Evolutionary conservation across 2,888 invertebrate species (phyloP).

Genomic region (Tenthredo notha): DNA sequence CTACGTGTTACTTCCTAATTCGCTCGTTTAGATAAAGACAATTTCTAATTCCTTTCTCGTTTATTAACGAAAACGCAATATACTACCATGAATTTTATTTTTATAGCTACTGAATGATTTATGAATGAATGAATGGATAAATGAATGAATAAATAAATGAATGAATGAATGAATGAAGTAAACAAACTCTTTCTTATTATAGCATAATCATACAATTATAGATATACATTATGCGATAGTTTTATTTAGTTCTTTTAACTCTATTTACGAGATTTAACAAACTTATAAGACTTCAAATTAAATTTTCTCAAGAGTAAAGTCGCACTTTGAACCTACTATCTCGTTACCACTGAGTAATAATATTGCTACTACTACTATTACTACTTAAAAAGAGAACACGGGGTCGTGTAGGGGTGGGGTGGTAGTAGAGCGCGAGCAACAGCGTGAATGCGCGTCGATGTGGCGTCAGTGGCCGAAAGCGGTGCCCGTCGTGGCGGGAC

Average conservation of each 20-base stretch:
- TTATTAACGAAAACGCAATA: too few species aligned
- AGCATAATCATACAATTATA: neutral
- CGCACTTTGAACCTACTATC: neutral
- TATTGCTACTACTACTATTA: neutral
- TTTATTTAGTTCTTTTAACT: too few species aligned
- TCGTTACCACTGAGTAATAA: neutral
- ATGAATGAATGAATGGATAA: too few species aligned
- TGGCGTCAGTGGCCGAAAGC: constrained; percentile 18
- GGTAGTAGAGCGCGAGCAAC: neutral
- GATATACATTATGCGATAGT: too few species aligned
- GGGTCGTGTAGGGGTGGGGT: too few species aligned
- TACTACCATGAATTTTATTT: too few species aligned
- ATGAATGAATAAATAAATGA: too few species aligned
- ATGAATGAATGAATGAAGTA: too few species aligned
- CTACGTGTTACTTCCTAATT: neutral
- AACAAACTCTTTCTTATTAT: neutral
- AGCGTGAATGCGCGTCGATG: constrained; percentile 36
- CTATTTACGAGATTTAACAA: neutral
- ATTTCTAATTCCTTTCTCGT: too few species aligned
- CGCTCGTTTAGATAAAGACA: neutral
- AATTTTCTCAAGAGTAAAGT: neutral
- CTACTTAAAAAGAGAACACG: neutral
- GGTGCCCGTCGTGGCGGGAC: constrained; percentile 1
- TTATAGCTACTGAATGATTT: too few species aligned
- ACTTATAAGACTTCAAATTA: neutral